A percentile compares a stretch with the other conserved stretches of the same genome.
Conservation (phyloP, 2,888 invertebrate species). For the Chrysotoxum bicinctum region DNA sequence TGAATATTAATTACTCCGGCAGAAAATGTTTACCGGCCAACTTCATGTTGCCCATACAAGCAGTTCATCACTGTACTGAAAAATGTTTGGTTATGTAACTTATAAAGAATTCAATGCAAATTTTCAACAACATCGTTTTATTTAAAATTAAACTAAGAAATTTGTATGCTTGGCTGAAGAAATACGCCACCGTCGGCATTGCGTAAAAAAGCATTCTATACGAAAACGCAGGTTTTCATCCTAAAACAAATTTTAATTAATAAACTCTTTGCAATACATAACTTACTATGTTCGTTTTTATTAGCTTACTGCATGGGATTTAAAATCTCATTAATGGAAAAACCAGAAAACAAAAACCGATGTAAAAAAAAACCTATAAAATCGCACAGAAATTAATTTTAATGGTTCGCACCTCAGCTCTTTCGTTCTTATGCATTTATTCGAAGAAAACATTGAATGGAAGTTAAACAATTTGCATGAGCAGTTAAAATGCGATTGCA, state of each 20-base stretch:
- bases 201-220: slow-evolving; percentile 13
- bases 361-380: background rate
- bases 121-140: background rate
- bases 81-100: too few relatives aligned
- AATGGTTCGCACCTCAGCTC: slow-evolving; percentile 54
- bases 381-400: slow-evolving; percentile 18
- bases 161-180: slow-evolving; percentile 1
- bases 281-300: background rate
- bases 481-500: background rate
- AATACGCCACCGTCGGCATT: background rate
- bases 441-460: background rate
- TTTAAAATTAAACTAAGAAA: background rate
- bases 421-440: slow-evolving; percentile 49
- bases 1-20: background rate
- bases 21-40: background rate
- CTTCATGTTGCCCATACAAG: background rate
- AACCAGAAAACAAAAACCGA: background rate
- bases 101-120: background rate
- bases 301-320: slow-evolving; percentile 4
- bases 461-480: background rate
- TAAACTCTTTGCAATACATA: background rate
- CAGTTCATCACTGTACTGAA: background rate
- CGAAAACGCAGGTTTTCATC: background rate
- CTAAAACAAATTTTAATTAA: slow-evolving; percentile 11
- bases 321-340: background rate